phyloP scores from a whole-genome alignment of 2,888 invertebrate species.

The Hanleya hanleyi region DNA sequence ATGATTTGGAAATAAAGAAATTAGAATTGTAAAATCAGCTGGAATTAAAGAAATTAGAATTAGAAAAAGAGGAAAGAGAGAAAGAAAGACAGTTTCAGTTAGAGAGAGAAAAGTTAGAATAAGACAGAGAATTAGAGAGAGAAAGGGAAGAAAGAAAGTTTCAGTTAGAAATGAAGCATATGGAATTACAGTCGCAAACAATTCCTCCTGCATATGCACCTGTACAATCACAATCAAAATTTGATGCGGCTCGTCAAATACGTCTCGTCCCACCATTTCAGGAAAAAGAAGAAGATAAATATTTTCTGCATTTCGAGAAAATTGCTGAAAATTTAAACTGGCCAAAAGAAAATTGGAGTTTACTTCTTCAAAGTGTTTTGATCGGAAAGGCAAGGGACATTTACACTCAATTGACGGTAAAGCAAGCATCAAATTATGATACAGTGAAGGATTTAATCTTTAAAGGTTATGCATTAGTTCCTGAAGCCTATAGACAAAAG shows the following conservation, averaged over 20 bases:
- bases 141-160: too few relatives aligned
- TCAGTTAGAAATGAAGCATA: too few relatives aligned
- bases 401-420: conserved; percentile 13
- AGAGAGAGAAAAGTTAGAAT: too few relatives aligned
- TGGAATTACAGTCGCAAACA: too few relatives aligned
- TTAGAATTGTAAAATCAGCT: too few relatives aligned
- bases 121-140: too few relatives aligned
- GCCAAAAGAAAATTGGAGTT: conserved; percentile 29
- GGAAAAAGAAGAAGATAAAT: conserved; percentile 28
- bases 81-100: too few relatives aligned
- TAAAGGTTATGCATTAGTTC: conserved; percentile 34
- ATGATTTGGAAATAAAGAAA: too few relatives aligned
- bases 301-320: conserved; percentile 31
- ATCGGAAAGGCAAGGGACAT: conserved; percentile 28
- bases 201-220: too few relatives aligned
- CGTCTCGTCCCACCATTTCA: conserved; percentile 24
- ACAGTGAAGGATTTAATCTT: conserved; percentile 29
- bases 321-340: conserved; percentile 25
- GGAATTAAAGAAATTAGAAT: too few relatives aligned
- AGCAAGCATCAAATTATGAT: conserved; percentile 24
- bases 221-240: too few relatives aligned
- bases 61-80: too few relatives aligned
- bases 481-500: conserved; percentile 31
- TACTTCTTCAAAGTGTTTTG: conserved; percentile 32
- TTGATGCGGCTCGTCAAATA: conserved; percentile 14